Evolutionary conservation across 2,888 invertebrate genomes (phyloP), one percentile per base, ranked within the genome.

Genomic region (Trileptium ribeirensis): DNA sequence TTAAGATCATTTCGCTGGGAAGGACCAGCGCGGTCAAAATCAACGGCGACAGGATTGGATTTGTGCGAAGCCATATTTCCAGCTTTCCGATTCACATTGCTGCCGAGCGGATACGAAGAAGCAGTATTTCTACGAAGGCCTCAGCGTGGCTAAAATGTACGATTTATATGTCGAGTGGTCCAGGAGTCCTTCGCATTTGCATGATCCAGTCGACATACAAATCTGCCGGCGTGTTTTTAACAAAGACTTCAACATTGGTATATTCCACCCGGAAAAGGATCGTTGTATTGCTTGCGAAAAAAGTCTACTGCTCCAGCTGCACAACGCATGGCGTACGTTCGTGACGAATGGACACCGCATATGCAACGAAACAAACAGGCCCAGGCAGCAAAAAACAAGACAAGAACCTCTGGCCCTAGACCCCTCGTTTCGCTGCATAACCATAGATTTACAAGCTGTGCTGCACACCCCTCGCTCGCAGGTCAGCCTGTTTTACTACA

Each of bases 251-350:
- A 79, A 79, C 79, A 2, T 70, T 31, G 79, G 79, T 24, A 19
- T 79, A 8, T 79, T n/a, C 15, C 51, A 29, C 24, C 79, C 79
- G 2, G 70, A 37, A 79, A 79, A 79, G 70, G 79, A 79, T 33
- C 74, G 19, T 8, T 79, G 79, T 67, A 36, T 33, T 8, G 37
- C 24, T 31, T 79, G 79, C 67, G 19, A 19, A 31, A 70, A 79
- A n/a, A 67, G n/a, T n/a, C n/a, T n/a, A n/a, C n/a, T n/a, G n/a
- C n/a, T n/a, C n/a, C n/a, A n/a, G n/a, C n/a, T n/a, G n/a, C n/a
- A n/a, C n/a, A n/a, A n/a, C n/a, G n/a, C n/a, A n/a, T n/a, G n/a
- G n/a, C n/a, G n/a, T n/a, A n/a, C n/a, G n/a, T n/a, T n/a, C n/a
- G n/a, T n/a, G n/a, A n/a, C n/a, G n/a, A n/a, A n/a, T n/a, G n/a